Percentiles rank a stretch among this genome's conserved stretches.
phyloP scores from a whole-genome alignment of 2,888 invertebrate genomes.

The Ligdia adustata region DNA sequence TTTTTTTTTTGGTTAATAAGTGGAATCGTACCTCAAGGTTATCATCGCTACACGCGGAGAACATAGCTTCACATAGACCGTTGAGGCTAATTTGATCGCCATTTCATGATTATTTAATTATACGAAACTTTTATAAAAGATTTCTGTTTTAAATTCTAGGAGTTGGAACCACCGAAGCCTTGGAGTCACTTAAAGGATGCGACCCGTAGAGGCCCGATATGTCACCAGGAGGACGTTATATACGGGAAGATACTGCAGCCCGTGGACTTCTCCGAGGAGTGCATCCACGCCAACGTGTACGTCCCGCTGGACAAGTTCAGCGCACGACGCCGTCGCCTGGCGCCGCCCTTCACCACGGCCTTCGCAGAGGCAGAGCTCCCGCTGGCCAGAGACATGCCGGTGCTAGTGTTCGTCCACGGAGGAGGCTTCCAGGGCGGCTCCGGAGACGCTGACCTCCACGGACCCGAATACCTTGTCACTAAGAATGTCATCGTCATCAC shows the following conservation, averaged over 20 bases:
- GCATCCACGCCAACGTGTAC: conserved; percentile 71
- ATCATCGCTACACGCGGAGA: no score
- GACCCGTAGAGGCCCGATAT: conserved; percentile 82
- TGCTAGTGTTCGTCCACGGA: conserved; percentile 73
- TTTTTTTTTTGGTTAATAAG: no score
- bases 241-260: conserved; percentile 57
- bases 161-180: conserved; percentile 74
- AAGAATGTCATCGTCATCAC: conserved; percentile 70
- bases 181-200: conserved; percentile 82
- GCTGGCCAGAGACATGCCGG: conserved; percentile 48
- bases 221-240: conserved; percentile 82
- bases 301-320: conserved; percentile 50
- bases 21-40: no score
- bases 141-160: no score
- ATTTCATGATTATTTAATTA: no score
- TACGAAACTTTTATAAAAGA: no score
- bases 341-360: background rate
- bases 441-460: conserved; percentile 66
- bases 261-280: conserved; percentile 59
- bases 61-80: no score
- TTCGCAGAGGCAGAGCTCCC: conserved; percentile 2
- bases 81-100: no score
- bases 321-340: conserved; percentile 14
- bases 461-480: conserved; percentile 67
- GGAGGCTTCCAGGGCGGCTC: conserved; percentile 75